Percentiles rank a stretch among this genome's conserved stretches.
Evolutionary conservation across 2,113 vertebrate species (phyloP).

Genomic region (Chaenocephalus aceratus): DNA sequence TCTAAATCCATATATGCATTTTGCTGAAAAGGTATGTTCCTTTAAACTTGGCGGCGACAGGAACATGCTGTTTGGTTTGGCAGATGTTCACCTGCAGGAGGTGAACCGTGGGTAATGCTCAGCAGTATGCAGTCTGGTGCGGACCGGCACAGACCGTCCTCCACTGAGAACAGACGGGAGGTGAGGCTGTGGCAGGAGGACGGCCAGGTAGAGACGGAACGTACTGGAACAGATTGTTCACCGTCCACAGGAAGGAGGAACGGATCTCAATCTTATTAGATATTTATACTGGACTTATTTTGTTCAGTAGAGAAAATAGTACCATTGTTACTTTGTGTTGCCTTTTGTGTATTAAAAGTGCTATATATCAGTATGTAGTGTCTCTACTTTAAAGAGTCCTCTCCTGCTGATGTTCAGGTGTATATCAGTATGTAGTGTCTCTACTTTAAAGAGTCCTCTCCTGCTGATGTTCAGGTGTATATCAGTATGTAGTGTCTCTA

Average conservation of each 20-base stretch:
- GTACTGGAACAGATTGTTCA: neutral
- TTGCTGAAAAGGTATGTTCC: neutral
- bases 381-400: too few relatives aligned
- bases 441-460: too few relatives aligned
- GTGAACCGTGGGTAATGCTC: constrained; percentile 51
- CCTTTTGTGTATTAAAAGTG: too few relatives aligned
- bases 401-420: too few relatives aligned
- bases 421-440: too few relatives aligned
- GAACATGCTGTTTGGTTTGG: neutral
- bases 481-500: too few relatives aligned
- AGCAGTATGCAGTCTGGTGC: constrained; percentile 38
- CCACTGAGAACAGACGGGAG: constrained; percentile 39
- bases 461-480: too few relatives aligned
- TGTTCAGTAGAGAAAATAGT: neutral
- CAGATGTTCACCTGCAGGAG: constrained; percentile 39
- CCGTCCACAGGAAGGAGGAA: neutral
- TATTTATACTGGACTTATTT: neutral
- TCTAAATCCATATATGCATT: too few relatives aligned
- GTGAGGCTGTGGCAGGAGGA: constrained; percentile 25
- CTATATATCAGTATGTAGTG: too few relatives aligned
- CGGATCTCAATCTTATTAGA: neutral
- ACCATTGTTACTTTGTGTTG: too few relatives aligned
- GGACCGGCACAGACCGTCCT: constrained; percentile 8
- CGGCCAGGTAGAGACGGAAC: constrained; percentile 7
- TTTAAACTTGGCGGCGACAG: too few relatives aligned